Conservation (phyloP, 2,888 invertebrate species). For the Drosophila greeni region DNA sequence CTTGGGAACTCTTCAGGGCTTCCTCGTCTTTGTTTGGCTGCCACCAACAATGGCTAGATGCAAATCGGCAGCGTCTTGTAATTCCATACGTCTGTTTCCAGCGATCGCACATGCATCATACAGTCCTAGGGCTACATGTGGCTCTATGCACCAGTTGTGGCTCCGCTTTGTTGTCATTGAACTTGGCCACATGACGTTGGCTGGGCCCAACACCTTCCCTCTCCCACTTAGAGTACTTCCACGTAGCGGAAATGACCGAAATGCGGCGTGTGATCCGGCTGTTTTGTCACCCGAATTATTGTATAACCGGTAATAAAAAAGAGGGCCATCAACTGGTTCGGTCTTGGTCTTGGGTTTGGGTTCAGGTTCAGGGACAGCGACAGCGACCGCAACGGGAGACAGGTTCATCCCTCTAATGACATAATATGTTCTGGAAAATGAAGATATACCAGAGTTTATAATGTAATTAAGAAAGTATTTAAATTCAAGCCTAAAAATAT, state of each 20-base stretch:
- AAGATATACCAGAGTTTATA: not conserved
- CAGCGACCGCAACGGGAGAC: constrained; percentile 18
- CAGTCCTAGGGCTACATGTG: not conserved
- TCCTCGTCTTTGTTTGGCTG: constrained; percentile 14
- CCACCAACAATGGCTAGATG: constrained; percentile 59
- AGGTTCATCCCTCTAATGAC: constrained; percentile 25
- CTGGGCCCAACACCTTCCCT: constrained; percentile 37
- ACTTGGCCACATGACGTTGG: constrained; percentile 65
- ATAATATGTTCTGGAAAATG: constrained; percentile 10
- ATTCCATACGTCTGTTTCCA: constrained; percentile 61
- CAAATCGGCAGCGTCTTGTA: constrained; percentile 65
- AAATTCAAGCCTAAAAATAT: too few relatives aligned
- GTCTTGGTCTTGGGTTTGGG: not conserved
- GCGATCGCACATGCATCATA: constrained; percentile 28
- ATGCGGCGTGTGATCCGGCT: constrained; percentile 35
- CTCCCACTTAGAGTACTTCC: not conserved
- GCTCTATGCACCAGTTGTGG: not conserved
- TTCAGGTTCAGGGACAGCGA: constrained; percentile 24
- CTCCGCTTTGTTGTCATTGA: constrained; percentile 62
- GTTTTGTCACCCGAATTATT: constrained; percentile 45
- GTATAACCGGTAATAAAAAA: constrained; percentile 48
- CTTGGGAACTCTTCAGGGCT: not conserved
- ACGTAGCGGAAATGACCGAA: constrained; percentile 60
- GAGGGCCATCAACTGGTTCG: constrained; percentile 40
- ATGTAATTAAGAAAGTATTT: not conserved